Evolutionary conservation across 2,888 invertebrate species (phyloP).

Genomic region (Vandiemenella viatica): DNA sequence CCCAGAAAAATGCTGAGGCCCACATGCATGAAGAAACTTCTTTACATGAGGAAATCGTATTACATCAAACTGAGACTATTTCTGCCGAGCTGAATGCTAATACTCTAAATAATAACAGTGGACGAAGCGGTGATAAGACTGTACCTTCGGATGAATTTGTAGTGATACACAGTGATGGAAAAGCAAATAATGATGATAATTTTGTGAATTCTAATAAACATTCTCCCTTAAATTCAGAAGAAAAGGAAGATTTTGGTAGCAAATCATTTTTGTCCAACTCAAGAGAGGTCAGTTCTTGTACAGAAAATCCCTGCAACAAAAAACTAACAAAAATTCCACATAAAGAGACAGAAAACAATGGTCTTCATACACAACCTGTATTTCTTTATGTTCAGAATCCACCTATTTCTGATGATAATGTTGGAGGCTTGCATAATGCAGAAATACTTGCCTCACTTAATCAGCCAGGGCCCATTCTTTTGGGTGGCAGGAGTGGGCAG

Average conservation of each 20-base stretch:
- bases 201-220: no score
- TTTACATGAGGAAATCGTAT: background rate
- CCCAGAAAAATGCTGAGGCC: background rate
- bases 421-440: conserved; percentile 3
- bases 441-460: conserved; percentile 10
- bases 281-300: no score
- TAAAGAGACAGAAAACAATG: background rate
- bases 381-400: conserved; percentile 8
- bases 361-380: conserved; percentile 4
- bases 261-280: background rate
- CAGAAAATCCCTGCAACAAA: background rate
- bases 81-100: no score
- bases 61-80: no score
- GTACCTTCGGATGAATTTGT: no score
- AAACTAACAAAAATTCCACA: no score
- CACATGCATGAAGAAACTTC: background rate
- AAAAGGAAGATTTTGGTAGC: background rate
- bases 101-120: no score
- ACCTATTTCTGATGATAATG: conserved; percentile 1
- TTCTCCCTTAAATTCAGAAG: background rate
- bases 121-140: no score
- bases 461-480: conserved; percentile 4
- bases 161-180: no score
- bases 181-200: no score
- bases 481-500: conserved; percentile 7